Percentiles rank a stretch among this genome's conserved stretches.
These are phyloP conservation scores for Ia io DNA, from an alignment of 2,113 vertebrate species.

Conservation along the genomic window DNA sequence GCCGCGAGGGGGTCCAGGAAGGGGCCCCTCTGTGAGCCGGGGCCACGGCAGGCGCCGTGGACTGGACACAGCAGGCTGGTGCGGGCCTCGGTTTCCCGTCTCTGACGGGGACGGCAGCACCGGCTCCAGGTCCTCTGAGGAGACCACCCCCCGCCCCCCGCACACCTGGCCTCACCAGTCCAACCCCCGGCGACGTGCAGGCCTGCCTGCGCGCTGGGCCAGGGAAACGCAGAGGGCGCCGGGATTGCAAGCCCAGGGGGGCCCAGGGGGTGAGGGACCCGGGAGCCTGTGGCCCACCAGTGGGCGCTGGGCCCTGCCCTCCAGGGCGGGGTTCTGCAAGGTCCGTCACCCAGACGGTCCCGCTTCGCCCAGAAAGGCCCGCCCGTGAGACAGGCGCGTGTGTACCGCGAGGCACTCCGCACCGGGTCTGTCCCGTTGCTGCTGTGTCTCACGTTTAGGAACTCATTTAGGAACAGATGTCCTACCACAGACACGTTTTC, in stretches of 20 bases:
- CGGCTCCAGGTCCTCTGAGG: not conserved
- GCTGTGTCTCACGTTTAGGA: not conserved
- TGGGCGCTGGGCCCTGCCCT: not conserved
- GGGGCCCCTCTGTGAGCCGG: not conserved
- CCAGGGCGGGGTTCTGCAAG: accelerated
- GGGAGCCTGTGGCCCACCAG: not conserved
- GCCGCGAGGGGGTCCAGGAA: not conserved
- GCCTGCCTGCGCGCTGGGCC: not conserved
- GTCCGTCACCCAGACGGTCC: not conserved
- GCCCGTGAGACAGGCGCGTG: not conserved
- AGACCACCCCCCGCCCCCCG: not conserved
- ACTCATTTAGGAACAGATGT: not conserved
- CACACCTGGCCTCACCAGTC: not conserved
- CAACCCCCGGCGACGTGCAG: not conserved
- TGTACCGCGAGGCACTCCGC: too few species aligned
- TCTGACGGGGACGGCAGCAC: not conserved
- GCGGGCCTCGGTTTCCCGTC: not conserved
- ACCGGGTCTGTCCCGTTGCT: too few species aligned
- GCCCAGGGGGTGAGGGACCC: not conserved
- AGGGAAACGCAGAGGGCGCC: not conserved
- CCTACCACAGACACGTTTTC: not conserved
- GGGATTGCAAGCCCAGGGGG: not conserved
- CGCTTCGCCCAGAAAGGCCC: accelerated
- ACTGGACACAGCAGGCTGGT: not conserved
- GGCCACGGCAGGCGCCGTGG: not conserved